Evolutionary conservation across 2,113 vertebrate species (phyloP), one percentile per base, ranked within the genome.

Genomic region (Proteles cristata): DNA sequence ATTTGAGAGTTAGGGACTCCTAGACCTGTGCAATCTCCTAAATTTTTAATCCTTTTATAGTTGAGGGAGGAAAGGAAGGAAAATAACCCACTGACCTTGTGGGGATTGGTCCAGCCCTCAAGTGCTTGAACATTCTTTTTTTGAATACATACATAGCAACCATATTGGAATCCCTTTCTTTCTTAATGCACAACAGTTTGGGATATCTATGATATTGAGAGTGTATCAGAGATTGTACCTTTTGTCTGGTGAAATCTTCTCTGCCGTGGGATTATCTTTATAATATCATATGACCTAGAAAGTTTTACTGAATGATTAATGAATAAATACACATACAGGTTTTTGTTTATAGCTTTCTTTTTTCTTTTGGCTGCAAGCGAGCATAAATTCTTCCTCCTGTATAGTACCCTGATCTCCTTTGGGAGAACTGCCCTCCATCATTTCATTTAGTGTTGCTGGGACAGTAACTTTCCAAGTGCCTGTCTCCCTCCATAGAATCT

Each of bases 331-430:
- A n/a, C 17, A 35, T 16, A 35, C 10, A 71, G 21, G 5, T 4
- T 45, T 15, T 79, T 83, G 10, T 58, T 80, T 26, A 31, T 26
- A 84, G 11, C 14, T 89, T 88, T 79, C 28, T 73, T 58, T 39
- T 53, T 88, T 26, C 55, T 97, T 93, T 90, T 50, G 43, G 19
- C 58, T 53, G 1, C 31, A 73, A 97, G 84, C 16, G 79, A 87
- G 28, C 21, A 66, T 35, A 63, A 50, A 31, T 43, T 79, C 39
- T 95, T 88, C 89, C 16, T 89, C 95, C 2, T 66, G 43, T 71
- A 65, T 63, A 81, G 45, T 17, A n/a, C 8, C 11, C 31, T 87
- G 80, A 45, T 96, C 86, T 96, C 50, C 26, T 68, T 43, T 94
- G 45, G 88, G 50, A 88, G 35, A 74, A 50, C 55, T 61, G 33